Evolutionary conservation across 2,113 vertebrate genomes (phyloP).

Genomic region (Austrofundulus limnaeus): DNA sequence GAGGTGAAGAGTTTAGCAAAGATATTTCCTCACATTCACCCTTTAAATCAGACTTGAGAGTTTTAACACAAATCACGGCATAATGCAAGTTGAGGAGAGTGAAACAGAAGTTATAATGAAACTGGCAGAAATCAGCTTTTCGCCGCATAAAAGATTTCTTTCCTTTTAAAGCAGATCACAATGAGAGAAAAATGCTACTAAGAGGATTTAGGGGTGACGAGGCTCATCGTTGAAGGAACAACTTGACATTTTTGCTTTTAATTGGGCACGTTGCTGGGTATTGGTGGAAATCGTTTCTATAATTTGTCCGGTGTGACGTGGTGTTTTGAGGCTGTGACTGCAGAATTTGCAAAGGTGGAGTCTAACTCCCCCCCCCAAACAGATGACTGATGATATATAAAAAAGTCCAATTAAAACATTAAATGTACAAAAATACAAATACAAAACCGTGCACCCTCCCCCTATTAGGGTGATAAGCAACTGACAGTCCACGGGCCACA

Average conservation of each 20-base stretch:
- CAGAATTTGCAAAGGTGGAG: slow-evolving; percentile 37
- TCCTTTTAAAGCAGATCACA: slow-evolving; percentile 27
- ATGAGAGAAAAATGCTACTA: slow-evolving; percentile 3
- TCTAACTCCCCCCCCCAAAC: slow-evolving; percentile 26
- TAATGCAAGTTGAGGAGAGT: slow-evolving; percentile 18
- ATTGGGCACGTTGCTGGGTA: slow-evolving; percentile 21
- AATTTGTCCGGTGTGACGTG: slow-evolving; percentile 11
- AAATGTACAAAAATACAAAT: too few species aligned
- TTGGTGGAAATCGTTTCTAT: slow-evolving; percentile 18
- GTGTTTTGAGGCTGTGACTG: not conserved
- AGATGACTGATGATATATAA: slow-evolving; percentile 32
- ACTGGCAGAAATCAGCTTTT: slow-evolving; percentile 8
- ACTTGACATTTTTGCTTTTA: slow-evolving; percentile 37
- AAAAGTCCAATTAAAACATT: slow-evolving; percentile 52
- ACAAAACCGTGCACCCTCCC: slow-evolving; percentile 4
- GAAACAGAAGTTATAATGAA: slow-evolving; percentile 21
- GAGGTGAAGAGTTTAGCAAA: slow-evolving; percentile 35
- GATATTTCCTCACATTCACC: slow-evolving; percentile 10
- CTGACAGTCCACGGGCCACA: too few species aligned
- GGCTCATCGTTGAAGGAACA: slow-evolving; percentile 12
- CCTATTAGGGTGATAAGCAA: too few species aligned
- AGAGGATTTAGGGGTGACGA: slow-evolving; percentile 32
- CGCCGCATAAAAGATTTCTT: slow-evolving; percentile 18
- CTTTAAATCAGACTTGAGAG: slow-evolving; percentile 28
- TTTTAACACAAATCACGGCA: slow-evolving; percentile 8